Evolutionary conservation across 2,888 invertebrate species (phyloP).

Genomic region (Epistrophella euchroma): DNA sequence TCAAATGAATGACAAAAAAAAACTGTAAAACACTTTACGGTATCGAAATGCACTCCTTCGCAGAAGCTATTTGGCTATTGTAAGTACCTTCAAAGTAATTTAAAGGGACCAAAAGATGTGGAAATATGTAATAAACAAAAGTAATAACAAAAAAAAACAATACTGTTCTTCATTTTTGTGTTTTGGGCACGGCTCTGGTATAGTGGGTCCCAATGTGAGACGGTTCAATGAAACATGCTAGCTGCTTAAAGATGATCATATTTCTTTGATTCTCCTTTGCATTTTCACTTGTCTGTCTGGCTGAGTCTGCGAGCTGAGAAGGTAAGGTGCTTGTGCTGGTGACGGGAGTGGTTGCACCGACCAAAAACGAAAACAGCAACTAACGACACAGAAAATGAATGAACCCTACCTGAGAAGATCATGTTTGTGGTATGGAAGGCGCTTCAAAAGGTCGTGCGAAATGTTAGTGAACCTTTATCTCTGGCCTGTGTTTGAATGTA

Average conservation of each 20-base stretch:
- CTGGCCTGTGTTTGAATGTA: slow-evolving; percentile 36
- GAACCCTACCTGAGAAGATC: slow-evolving; percentile 6
- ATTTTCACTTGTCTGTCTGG: slow-evolving; percentile 25
- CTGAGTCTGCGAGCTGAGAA: neutral
- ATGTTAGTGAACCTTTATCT: slow-evolving; percentile 59
- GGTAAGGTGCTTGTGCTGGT: slow-evolving; percentile 23
- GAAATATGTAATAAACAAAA: too few relatives aligned
- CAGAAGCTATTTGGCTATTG: too few relatives aligned
- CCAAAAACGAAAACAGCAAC: neutral
- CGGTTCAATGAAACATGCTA: slow-evolving; percentile 38
- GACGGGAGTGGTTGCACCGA: slow-evolving; percentile 20
- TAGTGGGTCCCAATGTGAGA: too few relatives aligned
- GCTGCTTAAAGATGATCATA: slow-evolving; percentile 48
- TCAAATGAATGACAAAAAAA: too few relatives aligned
- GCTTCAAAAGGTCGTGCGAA: slow-evolving; percentile 66
- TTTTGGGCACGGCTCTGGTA: too few relatives aligned
- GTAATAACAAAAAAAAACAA: too few relatives aligned
- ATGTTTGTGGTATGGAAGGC: slow-evolving; percentile 35
- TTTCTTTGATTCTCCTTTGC: slow-evolving; percentile 50
- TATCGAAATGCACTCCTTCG: too few relatives aligned
- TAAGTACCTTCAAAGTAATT: too few relatives aligned
- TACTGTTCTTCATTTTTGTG: too few relatives aligned
- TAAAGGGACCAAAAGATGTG: too few relatives aligned
- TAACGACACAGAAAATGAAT: slow-evolving; percentile 16
- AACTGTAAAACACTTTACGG: too few relatives aligned